phyloP scores from a whole-genome alignment of 2,797 vertebrate genomes.

The Cuniculus paca region DNA sequence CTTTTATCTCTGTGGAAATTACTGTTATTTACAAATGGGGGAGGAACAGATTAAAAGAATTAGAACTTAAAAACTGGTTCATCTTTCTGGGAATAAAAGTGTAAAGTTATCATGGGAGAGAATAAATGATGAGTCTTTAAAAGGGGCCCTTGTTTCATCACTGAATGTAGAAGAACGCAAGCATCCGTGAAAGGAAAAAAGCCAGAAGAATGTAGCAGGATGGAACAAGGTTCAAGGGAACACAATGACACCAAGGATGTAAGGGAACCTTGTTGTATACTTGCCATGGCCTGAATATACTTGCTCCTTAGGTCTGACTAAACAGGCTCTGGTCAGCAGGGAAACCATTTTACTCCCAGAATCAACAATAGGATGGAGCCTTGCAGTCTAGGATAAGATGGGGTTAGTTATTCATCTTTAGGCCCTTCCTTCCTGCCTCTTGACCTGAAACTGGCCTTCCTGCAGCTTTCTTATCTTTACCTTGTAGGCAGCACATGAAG shows the following conservation, averaged over 20 bases:
- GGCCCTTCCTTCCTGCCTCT: conserved; percentile 73
- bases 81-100: not conserved
- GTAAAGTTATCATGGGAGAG: not conserved
- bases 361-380: conserved; percentile 77
- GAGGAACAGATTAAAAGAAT: not conserved
- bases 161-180: not conserved
- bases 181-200: not conserved
- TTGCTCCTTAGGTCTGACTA: conserved; percentile 54
- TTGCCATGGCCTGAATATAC: not conserved
- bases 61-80: conserved; percentile 3
- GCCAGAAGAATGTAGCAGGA: not conserved
- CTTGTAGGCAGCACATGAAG: not conserved
- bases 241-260: not conserved
- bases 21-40: not conserved
- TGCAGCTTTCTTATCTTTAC: conserved; percentile 68
- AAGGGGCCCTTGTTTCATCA: not conserved
- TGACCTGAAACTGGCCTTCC: conserved; percentile 68
- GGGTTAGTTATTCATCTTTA: conserved; percentile 24
- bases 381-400: conserved; percentile 69
- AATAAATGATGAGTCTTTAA: not conserved
- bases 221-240: not conserved
- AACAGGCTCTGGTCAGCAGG: conserved; percentile 60
- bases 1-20: not conserved
- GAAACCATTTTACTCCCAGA: conserved; percentile 66
- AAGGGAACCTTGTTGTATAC: not conserved